These are phyloP conservation scores for Mormoops blainvillei DNA, from an alignment of 2,113 vertebrate species.

Conservation along the genomic window DNA sequence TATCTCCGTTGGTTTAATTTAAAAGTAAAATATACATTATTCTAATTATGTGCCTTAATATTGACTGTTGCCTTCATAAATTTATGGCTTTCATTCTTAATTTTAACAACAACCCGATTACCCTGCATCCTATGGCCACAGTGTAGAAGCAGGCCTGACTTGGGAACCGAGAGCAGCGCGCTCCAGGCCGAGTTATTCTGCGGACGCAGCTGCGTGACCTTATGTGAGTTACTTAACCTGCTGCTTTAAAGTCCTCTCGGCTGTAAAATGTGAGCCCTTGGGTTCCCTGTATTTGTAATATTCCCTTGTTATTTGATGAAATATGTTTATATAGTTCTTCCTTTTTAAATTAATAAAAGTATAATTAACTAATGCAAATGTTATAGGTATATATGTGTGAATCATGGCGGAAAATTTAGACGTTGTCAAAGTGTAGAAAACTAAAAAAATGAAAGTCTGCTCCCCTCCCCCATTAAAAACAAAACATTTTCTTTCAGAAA, in stretches of 20 bases:
- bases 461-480: not conserved
- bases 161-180: fast-evolving
- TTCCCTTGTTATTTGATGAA: not conserved
- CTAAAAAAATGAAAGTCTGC: not conserved
- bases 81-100: not conserved
- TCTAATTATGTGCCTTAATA: not conserved
- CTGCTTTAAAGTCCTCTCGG: not conserved
- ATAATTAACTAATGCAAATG: not conserved
- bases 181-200: not conserved
- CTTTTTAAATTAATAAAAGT: not conserved
- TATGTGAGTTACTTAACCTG: not conserved
- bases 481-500: not conserved
- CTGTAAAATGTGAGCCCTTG: not conserved
- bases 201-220: not conserved
- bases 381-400: fast-evolving
- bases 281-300: not conserved
- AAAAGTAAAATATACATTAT: not conserved
- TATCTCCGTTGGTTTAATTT: conserved; percentile 33
- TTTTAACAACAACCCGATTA: not conserved
- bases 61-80: not conserved
- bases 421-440: not conserved
- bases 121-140: not conserved
- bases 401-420: not conserved
- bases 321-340: not conserved
- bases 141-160: not conserved